A percentile compares a stretch with the other conserved stretches of the same genome.
These are phyloP conservation scores for Amblyjoppa fuscipennis DNA, from an alignment of 2,888 invertebrate genomes.

Conservation along the genomic window DNA sequence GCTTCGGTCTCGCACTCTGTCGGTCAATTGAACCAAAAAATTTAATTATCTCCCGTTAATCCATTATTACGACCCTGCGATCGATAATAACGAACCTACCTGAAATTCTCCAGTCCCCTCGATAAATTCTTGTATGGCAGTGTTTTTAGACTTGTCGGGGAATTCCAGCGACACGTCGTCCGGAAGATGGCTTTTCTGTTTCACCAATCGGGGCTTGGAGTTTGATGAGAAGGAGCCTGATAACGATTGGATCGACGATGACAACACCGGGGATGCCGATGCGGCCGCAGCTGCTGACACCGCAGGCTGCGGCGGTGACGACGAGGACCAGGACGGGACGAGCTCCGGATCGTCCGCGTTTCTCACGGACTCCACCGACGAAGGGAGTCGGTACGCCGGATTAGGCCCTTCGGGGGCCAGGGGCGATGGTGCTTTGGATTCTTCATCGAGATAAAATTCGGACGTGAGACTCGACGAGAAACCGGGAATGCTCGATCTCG, in stretches of 20 bases:
- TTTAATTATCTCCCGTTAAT: background rate
- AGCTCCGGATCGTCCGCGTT: slow-evolving; percentile 5
- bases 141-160: slow-evolving; percentile 78
- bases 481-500: slow-evolving; percentile 92
- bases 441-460: slow-evolving; percentile 75
- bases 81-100: slow-evolving; percentile 67
- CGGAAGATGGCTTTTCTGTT: slow-evolving; percentile 94
- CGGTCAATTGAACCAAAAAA: background rate
- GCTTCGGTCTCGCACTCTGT: slow-evolving; percentile 40
- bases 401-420: background rate
- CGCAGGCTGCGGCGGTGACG: background rate
- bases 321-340: background rate
- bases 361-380: slow-evolving; percentile 1
- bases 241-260: slow-evolving; percentile 62
- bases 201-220: slow-evolving; percentile 90
- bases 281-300: slow-evolving; percentile 69
- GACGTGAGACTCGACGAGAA: slow-evolving; percentile 83
- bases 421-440: slow-evolving; percentile 71
- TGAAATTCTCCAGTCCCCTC: slow-evolving; percentile 87
- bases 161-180: slow-evolving; percentile 84
- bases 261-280: background rate
- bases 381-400: background rate
- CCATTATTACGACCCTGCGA: background rate
- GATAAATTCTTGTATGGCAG: slow-evolving; percentile 89
- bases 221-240: slow-evolving; percentile 42